Evolutionary conservation across 2,888 invertebrate genomes (phyloP).

Genomic region (Brachypterus glaber): DNA sequence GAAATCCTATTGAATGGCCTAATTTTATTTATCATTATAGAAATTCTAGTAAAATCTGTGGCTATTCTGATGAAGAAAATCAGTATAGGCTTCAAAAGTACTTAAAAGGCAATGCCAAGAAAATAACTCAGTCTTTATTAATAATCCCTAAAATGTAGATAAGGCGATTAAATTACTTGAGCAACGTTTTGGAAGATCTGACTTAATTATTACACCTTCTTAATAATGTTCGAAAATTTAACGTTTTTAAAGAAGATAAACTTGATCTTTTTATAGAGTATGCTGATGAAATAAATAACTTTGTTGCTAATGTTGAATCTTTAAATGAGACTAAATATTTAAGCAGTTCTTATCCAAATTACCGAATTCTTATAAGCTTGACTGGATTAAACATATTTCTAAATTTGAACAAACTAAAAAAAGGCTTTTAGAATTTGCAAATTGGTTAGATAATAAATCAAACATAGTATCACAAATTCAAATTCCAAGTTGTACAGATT

Average conservation of each 20-base stretch:
- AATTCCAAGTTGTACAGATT: no score
- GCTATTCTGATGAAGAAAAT: constrained; percentile 3
- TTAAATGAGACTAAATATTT: neutral
- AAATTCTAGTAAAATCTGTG: constrained; percentile 2
- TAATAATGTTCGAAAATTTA: no score
- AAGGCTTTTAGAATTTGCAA: constrained; percentile 3
- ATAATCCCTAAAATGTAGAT: constrained; percentile 6
- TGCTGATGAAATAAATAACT: constrained; percentile 10
- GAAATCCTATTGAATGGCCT: no score
- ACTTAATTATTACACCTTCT: constrained; percentile 3
- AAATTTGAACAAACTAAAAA: no score
- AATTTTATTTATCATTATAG: no score
- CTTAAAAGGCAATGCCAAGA: constrained; percentile 4
- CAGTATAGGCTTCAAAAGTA: constrained; percentile 3
- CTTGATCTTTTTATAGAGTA: no score
- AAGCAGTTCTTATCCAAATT: no score
- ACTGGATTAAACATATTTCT: no score
- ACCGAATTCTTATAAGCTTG: no score
- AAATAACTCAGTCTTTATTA: constrained; percentile 4
- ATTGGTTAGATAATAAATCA: constrained; percentile 4
- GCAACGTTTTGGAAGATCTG: constrained; percentile 6
- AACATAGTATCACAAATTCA: constrained; percentile 2
- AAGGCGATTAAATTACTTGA: constrained; percentile 3
- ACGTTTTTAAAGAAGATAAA: no score
- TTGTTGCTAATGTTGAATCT: constrained; percentile 7